Percentiles rank a stretch among this genome's conserved stretches.
phyloP scores from a whole-genome alignment of 1,140 invertebrate species.

The Delia radicum region DNA sequence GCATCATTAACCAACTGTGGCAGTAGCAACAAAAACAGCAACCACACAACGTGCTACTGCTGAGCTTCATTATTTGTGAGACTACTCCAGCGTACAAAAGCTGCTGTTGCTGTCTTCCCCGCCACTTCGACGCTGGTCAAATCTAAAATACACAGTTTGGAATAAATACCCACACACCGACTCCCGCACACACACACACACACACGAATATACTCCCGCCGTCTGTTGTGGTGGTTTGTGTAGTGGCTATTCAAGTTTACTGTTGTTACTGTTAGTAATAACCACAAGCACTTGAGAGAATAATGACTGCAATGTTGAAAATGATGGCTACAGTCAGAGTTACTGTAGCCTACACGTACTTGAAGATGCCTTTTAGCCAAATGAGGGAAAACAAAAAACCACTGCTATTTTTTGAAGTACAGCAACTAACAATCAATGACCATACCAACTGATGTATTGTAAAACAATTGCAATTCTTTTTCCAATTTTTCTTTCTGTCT shows the following conservation, averaged over 20 bases:
- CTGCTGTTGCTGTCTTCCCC: conserved; percentile 13
- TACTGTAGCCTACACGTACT: not conserved
- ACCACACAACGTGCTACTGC: conserved; percentile 17
- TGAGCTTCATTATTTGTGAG: conserved; percentile 27
- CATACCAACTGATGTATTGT: not conserved
- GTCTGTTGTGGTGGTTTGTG: not conserved
- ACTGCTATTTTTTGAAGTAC: too few relatives aligned
- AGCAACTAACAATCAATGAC: not conserved
- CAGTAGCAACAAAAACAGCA: conserved; percentile 25
- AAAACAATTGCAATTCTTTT: not conserved
- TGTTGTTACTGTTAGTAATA: not conserved
- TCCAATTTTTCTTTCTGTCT: too few relatives aligned
- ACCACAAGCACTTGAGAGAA: not conserved
- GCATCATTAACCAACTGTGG: conserved; percentile 21
- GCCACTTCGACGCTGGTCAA: conserved; percentile 1
- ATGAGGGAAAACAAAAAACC: too few relatives aligned
- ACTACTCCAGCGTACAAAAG: conserved; percentile 4
- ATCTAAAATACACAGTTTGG: not conserved
- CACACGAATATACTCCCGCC: not conserved
- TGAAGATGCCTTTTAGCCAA: not conserved
- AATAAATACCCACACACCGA: not conserved
- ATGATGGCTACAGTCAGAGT: not conserved
- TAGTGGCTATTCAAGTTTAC: not conserved
- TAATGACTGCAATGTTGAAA: not conserved
- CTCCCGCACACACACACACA: not conserved